Evolutionary conservation across 2,888 invertebrate species (phyloP), one percentile per base, ranked within the genome.

Genomic region (Leucophenga montana): DNA sequence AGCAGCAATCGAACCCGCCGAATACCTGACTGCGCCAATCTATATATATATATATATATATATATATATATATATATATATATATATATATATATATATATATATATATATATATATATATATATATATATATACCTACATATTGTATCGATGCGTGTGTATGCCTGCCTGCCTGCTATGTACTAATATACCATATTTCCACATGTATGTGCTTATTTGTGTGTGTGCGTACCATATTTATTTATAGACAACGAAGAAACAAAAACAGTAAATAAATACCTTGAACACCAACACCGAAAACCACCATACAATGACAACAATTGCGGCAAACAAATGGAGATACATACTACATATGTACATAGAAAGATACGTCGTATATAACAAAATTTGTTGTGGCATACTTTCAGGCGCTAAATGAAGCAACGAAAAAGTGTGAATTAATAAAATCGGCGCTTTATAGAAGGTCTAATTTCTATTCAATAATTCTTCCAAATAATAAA

Each of bases 181-280:
- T n/a, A n/a, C n/a, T n/a, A n/a, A n/a, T n/a, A n/a, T n/a, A 11
- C 9, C 8, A 39, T 39, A 11, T 39, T 11, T 39, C 39, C 11
- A 8, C 39, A 11, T 56, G 56, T 56, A 4, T 27, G 3, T 13
- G 9, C 27, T 1, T 20, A 14, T 27, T 2, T 13, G 9, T 56
- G 22, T 56, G 27, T 27, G 56, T 56, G 27, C 3, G 22, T 6
- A 27, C 27, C 22, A 22, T 22, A 56, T 56, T 56, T 56, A 56
- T 56, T 56, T 56, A 56, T 56, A 56, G 22, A 56, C 27, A 22
- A 53, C 53, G 53, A 18, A 5, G 18, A 22, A 56, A n/a, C 56
- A 56, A 22, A 6, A 50, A 18, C 50, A 50, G 16, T 13, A 50
- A 50, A 18, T 18, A 50, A 39, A 39, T 39, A 11, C 39, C 39